Evolutionary conservation across 2,113 vertebrate genomes (phyloP), one percentile per base, ranked within the genome.

Genomic region (Poecilia latipinna): DNA sequence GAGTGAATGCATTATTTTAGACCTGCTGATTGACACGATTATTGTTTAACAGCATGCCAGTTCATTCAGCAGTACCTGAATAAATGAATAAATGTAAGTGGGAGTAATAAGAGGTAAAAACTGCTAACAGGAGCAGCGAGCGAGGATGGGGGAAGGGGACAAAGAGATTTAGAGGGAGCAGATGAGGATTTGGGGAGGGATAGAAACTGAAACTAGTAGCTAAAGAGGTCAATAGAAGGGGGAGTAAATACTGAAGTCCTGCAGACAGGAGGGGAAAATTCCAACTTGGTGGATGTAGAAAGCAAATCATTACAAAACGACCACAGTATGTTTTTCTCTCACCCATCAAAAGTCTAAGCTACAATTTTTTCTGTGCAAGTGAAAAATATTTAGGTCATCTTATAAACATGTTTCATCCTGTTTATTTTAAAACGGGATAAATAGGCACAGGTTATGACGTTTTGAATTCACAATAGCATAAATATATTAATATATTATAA

Each of bases 161-260:
- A 51, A 22, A 48, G 67, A 29, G 85, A 67, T 79, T 84, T 80
- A 86, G 28, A 76, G 63, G 76, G 75, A 72, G 82, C 78, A 44
- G 77, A 82, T 76, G 77, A 80, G 84, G 88, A 83, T 85, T 83
- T 86, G 73, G 51, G 61, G 62, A 68, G 61, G 65, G 78, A 78
- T 83, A 75, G 84, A 90, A 88, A 90, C 86, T 88, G 89, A 90
- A 85, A 90, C 86, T 78, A 75, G 75, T 26, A 61, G 80, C 70
- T 87, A 87, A 90, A 80, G 82, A 87, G 86, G 89, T 88, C 86
- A 85, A 13, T 3, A 65, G 65, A 44, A 75, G 71, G 70, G 73
- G 74, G 80, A 28, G 77, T 78, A 65, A 78, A 72, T 65, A 78
- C 79, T 69, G 60, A n/a, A 72, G 26, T 26, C 32, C 61, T 76